These are phyloP conservation scores for Euglossa dilemma DNA, from an alignment of 1,140 invertebrate species.

Conservation along the genomic window DNA sequence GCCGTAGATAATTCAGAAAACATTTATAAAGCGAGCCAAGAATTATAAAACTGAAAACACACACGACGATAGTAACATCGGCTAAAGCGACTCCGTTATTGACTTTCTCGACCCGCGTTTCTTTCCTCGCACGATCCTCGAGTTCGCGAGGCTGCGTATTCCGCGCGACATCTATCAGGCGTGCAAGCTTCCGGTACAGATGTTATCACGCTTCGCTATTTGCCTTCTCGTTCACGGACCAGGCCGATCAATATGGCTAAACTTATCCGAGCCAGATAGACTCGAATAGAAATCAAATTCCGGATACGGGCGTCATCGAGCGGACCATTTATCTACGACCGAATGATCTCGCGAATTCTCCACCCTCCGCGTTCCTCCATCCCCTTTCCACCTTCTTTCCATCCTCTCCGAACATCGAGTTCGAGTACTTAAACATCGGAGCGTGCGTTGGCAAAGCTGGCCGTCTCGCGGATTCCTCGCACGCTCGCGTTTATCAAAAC, in stretches of 20 bases:
- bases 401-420: not conserved
- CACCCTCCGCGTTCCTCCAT: not conserved
- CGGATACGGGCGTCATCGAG: not conserved
- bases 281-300: constrained; percentile 29
- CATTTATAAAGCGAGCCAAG: too few relatives aligned
- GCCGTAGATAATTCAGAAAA: too few relatives aligned
- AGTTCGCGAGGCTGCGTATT: constrained; percentile 2
- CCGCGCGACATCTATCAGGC: not conserved
- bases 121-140: not conserved
- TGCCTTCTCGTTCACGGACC: constrained; percentile 16
- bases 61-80: too few relatives aligned
- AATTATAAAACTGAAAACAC: too few relatives aligned
- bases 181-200: constrained; percentile 19
- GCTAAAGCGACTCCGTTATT: too few relatives aligned
- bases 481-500: constrained; percentile 45
- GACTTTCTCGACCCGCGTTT: not conserved
- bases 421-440: constrained; percentile 20
- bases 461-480: constrained; percentile 30
- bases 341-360: constrained; percentile 40
- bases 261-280: not conserved
- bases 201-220: constrained; percentile 27
- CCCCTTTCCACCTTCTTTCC: not conserved
- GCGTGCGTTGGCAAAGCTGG: constrained; percentile 10
- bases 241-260: constrained; percentile 8
- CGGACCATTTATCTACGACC: constrained; percentile 44